Base-by-base conservation (phyloP, 2,113 vertebrate genomes). In the Platichthys flesus region DNA sequence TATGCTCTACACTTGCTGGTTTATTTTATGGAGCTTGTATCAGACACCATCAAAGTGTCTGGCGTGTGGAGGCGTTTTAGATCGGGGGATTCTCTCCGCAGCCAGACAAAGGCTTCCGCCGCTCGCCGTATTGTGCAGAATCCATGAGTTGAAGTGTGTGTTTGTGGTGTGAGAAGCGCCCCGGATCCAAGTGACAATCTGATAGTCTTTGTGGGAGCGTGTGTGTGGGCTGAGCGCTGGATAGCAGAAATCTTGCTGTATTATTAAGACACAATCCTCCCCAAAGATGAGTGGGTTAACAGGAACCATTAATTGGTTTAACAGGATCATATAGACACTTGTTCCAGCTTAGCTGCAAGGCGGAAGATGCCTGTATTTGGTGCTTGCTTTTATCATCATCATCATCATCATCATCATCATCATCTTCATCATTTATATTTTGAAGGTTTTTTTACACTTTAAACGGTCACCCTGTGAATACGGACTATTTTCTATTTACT, bases 251-350 rank as follows among this genome's bases (percentile, higher is more conserved):
- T 90, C 77, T 90, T 83, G 79, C 82, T 89, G 83, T 88, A 83
- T 92, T 93, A 92, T 93, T 93, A 91, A 91, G 80, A 87, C 86
- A 91, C 90, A 91, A 88, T 91, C 79, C 88, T 79, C 85, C 81
- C 83, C 71, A 80, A 89, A 92, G 88, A 93, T 88, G 89, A 92
- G 91, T 90, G 91, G 90, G 92, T 91, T 93, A 94, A 90, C 89
- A 88, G 87, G 85, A 92, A 88, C 85, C 91, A 93, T 93, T 94
- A 93, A 93, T 93, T 93, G 91, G 87, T 94, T 95, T 93, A 93
- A 89, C 76, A 69, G 90, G 84, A 93, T 93, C 85, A 68, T 84
- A 90, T 88, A 84, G 80, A 90, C 85, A 83, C 79, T 71, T 84
- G 89, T 91, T 92, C 78, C 66, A 74, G 84, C 87, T 93, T 92